Percentiles rank a stretch among this genome's conserved stretches.
These are phyloP conservation scores for Cryptotis parvus DNA, from an alignment of 2,113 vertebrate genomes.

Conservation along the genomic window DNA sequence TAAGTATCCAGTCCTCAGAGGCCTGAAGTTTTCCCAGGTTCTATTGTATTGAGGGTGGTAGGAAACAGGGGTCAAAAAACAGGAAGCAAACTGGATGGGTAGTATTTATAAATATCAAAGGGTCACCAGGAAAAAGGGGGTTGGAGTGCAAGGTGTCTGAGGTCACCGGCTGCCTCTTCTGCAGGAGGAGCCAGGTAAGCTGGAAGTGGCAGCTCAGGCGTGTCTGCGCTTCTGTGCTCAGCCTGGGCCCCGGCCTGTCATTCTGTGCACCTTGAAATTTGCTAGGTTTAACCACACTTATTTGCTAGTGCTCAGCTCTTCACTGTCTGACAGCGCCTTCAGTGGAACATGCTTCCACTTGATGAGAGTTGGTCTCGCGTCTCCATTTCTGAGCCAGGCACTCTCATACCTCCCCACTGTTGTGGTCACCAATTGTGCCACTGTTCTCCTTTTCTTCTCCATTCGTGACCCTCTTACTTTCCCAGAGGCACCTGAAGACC, in stretches of 20 bases:
- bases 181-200: no score
- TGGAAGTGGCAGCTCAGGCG: rapidly evolving
- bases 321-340: background rate
- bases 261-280: rapidly evolving
- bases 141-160: no score
- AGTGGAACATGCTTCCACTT: rapidly evolving
- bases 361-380: background rate
- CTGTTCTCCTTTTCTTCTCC: background rate
- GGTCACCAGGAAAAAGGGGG: background rate
- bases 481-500: background rate
- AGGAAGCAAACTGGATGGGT: no score
- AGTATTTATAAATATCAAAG: no score
- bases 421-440: background rate
- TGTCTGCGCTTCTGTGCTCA: rapidly evolving
- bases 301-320: no score
- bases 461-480: background rate
- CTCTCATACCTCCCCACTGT: rapidly evolving
- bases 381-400: background rate
- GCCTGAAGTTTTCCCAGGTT: background rate
- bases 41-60: no score
- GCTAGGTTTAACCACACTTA: background rate
- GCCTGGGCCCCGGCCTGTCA: rapidly evolving
- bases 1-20: background rate
- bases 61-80: rapidly evolving
- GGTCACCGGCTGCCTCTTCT: rapidly evolving